Evolutionary conservation across 1,140 invertebrate species (phyloP), one percentile per base, ranked within the genome.

Genomic region (Ips nitidus): DNA sequence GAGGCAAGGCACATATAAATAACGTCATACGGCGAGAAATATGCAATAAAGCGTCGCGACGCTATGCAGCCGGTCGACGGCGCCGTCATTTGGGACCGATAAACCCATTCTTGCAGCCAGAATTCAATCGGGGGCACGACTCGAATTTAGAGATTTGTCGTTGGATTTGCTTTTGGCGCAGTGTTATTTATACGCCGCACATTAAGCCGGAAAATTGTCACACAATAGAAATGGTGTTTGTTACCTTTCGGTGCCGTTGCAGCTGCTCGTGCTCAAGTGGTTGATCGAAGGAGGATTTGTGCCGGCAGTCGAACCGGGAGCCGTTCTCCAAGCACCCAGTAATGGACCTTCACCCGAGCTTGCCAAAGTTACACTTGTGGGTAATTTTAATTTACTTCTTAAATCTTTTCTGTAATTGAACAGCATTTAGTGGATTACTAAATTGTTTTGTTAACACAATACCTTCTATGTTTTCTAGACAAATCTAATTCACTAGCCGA

Each of bases 401-500:
- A 88, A 74, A 80, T 90, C 84, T 82, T 87, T 85, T 71, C 86
- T 81, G 41, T 38, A 61, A 68, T 22, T 60, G 2, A 39, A 60
- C 1, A 4, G 1, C 58, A 43, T 43, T 22, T 22, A 22, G 22
- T 22, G 22, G n/a, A 5, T 22, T 22, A 22, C 22, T 22, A 22
- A 22, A 22, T 22, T 22, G 0, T 22, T 22, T 22, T 22, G 22
- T 22, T 22, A 22, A 22, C 22, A 3, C 0, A 3, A 52, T 69
- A 70, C 69, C 69, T 64, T 78, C 87, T 82, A 74, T 85, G 82
- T 80, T 88, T 89, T 73, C 86, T 84, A 79, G 86, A 87, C 70
- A 91, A 83, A 81, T 91, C 90, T 78, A 91, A 85, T 81, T 91
- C 90, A 75, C 89, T 91, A 66, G 87, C 87, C 69, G 86, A 84